Conservation (phyloP, 2,797 vertebrate species). For the Danio tinwini region DNA sequence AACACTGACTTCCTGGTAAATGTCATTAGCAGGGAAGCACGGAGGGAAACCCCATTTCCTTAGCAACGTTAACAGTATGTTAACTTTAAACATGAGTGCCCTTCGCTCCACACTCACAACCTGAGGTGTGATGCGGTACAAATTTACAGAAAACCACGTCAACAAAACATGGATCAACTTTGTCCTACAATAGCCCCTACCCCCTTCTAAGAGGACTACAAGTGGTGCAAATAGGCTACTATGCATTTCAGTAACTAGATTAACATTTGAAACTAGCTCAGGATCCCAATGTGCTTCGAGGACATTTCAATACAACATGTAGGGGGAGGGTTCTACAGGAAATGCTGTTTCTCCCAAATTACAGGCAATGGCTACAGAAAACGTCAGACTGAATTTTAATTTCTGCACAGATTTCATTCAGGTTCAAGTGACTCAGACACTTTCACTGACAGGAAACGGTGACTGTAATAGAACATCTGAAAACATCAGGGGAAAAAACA, state of each 20-base stretch:
- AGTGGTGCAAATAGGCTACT: neutral
- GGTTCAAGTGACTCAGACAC: constrained; percentile 48
- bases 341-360: neutral
- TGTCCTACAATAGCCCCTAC: neutral
- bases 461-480: constrained; percentile 43
- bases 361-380: neutral
- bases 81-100: constrained; percentile 1
- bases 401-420: constrained; percentile 15
- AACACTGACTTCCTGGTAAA: constrained; percentile 46
- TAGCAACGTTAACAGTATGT: neutral
- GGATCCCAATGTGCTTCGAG: neutral
- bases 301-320: neutral
- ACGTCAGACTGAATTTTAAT: constrained; percentile 2
- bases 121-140: neutral
- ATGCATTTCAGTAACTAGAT: neutral
- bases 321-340: neutral
- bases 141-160: neutral
- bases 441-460: constrained; percentile 52
- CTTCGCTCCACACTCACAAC: constrained; percentile 1
- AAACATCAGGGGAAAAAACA: constrained; percentile 57
- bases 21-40: constrained; percentile 49
- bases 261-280: constrained; percentile 2
- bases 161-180: neutral
- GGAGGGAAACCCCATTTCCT: constrained; percentile 56
- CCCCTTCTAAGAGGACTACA: neutral